Percentiles rank a stretch among this genome's conserved stretches.
phyloP scores from a whole-genome alignment of 2,888 invertebrate species.

The Drosophila cognata region DNA sequence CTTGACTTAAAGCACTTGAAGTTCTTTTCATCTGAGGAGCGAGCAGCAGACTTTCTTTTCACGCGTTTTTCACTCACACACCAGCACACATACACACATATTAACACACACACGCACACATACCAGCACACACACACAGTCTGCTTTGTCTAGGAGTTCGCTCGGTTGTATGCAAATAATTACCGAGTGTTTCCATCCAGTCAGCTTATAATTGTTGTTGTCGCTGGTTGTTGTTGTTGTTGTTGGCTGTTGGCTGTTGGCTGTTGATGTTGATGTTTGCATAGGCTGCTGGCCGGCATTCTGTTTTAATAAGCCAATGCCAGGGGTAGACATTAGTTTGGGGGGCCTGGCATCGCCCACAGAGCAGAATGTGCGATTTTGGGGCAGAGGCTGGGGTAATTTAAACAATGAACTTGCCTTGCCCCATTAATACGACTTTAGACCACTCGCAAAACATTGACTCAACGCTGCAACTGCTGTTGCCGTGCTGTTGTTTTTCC shows the following conservation, averaged over 20 bases:
- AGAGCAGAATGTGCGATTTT: neutral
- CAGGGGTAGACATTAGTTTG: constrained; percentile 10
- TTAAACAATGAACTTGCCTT: constrained; percentile 76
- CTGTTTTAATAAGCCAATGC: constrained; percentile 51
- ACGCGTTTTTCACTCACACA: constrained; percentile 50
- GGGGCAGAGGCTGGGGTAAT: constrained; percentile 45
- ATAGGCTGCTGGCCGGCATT: constrained; percentile 58
- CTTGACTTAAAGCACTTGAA: constrained; percentile 16
- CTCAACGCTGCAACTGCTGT: constrained; percentile 36
- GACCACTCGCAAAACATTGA: constrained; percentile 69
- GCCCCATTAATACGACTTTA: constrained; percentile 75
- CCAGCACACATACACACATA: constrained; percentile 20
- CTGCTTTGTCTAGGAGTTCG: constrained; percentile 33
- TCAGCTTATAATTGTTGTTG: constrained; percentile 53
- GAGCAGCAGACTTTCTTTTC: constrained; percentile 51
- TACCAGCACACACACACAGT: neutral
- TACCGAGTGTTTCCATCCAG: constrained; percentile 62
- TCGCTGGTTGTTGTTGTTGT: constrained; percentile 1
- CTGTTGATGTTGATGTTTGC: constrained; percentile 49
- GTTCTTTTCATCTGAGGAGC: constrained; percentile 31
- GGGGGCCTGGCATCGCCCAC: constrained; percentile 8
- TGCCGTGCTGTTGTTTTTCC: constrained; percentile 27
- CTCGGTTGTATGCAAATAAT: constrained; percentile 73
- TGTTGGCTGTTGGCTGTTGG: constrained; percentile 26
- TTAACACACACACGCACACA: neutral